A percentile compares a stretch with the other conserved stretches of the same genome.
phyloP scores from a whole-genome alignment of 2,113 vertebrate species.

The Xyrauchen texanus region DNA sequence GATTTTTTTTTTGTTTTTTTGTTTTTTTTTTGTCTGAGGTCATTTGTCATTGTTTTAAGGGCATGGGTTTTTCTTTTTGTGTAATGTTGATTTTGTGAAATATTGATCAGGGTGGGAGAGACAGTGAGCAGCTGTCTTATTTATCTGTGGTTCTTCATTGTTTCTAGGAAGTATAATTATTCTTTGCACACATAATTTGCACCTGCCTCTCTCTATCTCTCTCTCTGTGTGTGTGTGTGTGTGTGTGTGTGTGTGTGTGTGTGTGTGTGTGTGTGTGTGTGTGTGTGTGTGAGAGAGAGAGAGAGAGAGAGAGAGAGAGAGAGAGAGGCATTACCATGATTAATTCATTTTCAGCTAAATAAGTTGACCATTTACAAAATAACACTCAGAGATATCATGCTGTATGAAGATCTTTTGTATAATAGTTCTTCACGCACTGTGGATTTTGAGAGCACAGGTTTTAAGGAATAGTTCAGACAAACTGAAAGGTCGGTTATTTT shows the following conservation, averaged over 20 bases:
- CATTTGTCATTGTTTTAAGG: too few species aligned
- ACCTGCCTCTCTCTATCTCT: constrained; percentile 26
- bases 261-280: too few species aligned
- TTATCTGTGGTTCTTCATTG: constrained; percentile 3
- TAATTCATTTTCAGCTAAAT: constrained; percentile 40
- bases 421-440: constrained; percentile 13
- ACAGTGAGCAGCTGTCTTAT: constrained; percentile 11
- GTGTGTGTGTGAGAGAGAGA: too few species aligned
- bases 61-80: too few species aligned
- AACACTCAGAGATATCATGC: constrained; percentile 16
- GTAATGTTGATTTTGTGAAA: constrained; percentile 33
- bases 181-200: not conserved
- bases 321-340: constrained; percentile 42
- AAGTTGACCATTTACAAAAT: constrained; percentile 45
- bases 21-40: too few species aligned
- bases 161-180: constrained; percentile 25
- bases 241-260: too few species aligned
- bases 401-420: not conserved
- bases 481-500: not conserved
- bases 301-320: too few species aligned
- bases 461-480: not conserved
- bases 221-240: not conserved
- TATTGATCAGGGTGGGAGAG: constrained; percentile 24
- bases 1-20: too few species aligned
- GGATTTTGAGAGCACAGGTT: not conserved